Conservation (phyloP, 2,797 vertebrate species). For the Morelia viridis region DNA sequence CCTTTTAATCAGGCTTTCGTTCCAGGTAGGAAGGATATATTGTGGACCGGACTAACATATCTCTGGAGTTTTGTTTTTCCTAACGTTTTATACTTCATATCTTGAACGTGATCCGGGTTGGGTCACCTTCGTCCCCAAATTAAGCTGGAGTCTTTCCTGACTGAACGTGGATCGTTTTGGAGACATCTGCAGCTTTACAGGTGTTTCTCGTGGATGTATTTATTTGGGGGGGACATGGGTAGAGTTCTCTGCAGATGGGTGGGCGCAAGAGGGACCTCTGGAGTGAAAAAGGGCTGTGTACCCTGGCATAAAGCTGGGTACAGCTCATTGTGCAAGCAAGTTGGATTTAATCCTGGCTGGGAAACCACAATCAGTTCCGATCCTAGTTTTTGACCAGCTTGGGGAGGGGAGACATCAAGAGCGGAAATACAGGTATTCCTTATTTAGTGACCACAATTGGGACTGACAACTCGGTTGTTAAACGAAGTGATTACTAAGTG, state of each 20-base stretch:
- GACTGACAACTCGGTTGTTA: neutral
- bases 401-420: neutral
- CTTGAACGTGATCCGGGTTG: neutral
- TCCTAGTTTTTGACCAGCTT: neutral
- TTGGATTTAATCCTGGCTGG: neutral
- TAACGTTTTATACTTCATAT: neutral
- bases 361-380: neutral
- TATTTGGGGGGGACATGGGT: neutral
- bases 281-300: too few species aligned
- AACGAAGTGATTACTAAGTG: neutral
- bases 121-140: neutral
- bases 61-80: neutral
- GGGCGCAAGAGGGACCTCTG: too few species aligned
- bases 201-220: neutral
- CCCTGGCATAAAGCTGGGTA: too few species aligned
- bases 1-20: neutral
- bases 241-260: too few species aligned
- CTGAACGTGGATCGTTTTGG: neutral
- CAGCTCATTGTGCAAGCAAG: neutral
- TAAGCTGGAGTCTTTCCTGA: neutral
- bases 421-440: neutral
- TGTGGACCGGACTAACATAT: neutral
- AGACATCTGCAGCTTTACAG: neutral
- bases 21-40: neutral
- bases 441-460: neutral